Percentiles rank a stretch among this genome's conserved stretches.
phyloP scores from a whole-genome alignment of 2,888 invertebrate species.

The Ceratothoa steindachneri region DNA sequence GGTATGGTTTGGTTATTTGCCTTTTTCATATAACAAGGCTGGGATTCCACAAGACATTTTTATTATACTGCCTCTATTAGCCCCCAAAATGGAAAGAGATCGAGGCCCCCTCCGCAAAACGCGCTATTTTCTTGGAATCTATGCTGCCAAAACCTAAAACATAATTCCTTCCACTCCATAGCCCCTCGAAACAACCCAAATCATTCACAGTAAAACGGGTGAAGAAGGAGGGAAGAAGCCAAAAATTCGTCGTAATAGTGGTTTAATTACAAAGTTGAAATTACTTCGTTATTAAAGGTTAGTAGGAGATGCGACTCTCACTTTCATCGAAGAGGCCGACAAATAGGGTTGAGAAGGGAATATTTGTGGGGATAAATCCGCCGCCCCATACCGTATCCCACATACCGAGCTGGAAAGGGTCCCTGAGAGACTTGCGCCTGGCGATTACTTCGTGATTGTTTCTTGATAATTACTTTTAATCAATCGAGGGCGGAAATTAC shows the following conservation, averaged over 20 bases:
- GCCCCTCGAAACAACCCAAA: neutral
- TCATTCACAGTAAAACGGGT: neutral
- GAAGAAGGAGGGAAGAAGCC: neutral
- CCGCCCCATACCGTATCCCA: no score
- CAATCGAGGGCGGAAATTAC: slow-evolving; percentile 2
- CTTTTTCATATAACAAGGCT: no score
- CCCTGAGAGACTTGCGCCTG: neutral
- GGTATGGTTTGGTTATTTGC: no score
- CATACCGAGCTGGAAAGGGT: neutral
- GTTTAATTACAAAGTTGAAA: slow-evolving; percentile 7
- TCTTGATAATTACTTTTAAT: slow-evolving; percentile 9
- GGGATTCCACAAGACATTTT: no score
- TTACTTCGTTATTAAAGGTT: slow-evolving; percentile 13
- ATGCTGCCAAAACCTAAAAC: no score
- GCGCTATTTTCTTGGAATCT: no score
- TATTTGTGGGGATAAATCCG: no score
- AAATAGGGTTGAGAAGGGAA: no score
- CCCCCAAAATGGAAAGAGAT: no score
- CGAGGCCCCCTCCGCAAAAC: no score
- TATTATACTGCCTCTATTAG: no score
- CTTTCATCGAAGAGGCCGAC: neutral
- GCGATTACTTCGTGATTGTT: neutral
- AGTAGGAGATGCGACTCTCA: neutral
- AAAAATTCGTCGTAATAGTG: neutral
- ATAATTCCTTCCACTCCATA: no score